Base-by-base conservation (phyloP, 2,113 vertebrate genomes). In the Cariama cristata region DNA sequence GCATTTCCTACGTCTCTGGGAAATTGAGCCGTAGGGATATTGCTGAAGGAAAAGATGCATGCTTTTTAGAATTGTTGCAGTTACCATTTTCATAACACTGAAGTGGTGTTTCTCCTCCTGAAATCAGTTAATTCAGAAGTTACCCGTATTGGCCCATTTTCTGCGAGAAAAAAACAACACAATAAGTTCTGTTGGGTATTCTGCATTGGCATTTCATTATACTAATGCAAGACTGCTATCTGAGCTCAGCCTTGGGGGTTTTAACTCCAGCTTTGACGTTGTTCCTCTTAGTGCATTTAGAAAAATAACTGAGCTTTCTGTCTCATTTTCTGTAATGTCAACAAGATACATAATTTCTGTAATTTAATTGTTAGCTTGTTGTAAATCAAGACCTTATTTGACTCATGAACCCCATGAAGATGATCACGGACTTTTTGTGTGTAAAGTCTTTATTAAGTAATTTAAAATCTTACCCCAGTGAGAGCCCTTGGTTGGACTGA, bases 271-370 rank as follows among this genome's bases (percentile, higher is more conserved):
- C 28, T 93, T 64, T 79, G 56, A 55, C 20, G 12, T 75, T 71
- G 59, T 67, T 84, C 8, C 18, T 81, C 30, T 64, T 53, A 14
- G 20, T 44, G n/a, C 28, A 19, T 66, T 79, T 88, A 56, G 71
- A 82, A 90, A 84, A 94, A 80, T 44, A 80, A 19, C 59, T 86
- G 50, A 80, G 40, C 40, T 93, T 86, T 87, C 30, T 63, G 28
- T 90, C 42, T 77, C 50, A 32, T 92, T 95, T 95, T 93, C 49
- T 83, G 32, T 90, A 80, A 67, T 69, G 90, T 88, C 88, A 95
- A 55, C 55, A 93, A 93, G 79, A 88, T 71, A 45, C n/a, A 52
- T 79, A 50, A 90, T 92, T 93, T 88, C 58, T 79, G 22, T 88
- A 86, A 88, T 93, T 90, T 66, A 42, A 44, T 67, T 92, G 52